Base-by-base conservation (phyloP, 1,140 invertebrate genomes). In the Caerostris darwini region DNA sequence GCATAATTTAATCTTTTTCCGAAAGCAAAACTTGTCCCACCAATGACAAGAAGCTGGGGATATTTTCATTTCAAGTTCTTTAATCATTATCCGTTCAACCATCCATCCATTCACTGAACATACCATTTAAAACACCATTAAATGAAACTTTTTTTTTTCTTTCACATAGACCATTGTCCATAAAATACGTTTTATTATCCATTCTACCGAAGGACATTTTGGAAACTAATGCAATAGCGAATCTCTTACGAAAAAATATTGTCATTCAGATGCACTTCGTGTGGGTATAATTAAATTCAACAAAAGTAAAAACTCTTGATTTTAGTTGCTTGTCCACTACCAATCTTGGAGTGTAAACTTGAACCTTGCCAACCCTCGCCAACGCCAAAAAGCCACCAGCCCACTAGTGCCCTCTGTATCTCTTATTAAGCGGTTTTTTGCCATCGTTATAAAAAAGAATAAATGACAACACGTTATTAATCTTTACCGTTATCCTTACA, bases 351-450 rank as follows among this genome's bases (percentile, higher is more conserved):
- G 7, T 8, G 82, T 57, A 58, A 53, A 61, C 85, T 87, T 87
- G 85, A 87, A 87, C 85, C 34, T 64, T 61, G 19, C 53, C 85
- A 87, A 87, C 85, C 85, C 64, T n/a, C 85, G 59, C 85, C 85
- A 87, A 87, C 85, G 85, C 85, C 6, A 34, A 77, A 61, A 34
- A 10, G 7, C 5, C 10, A 10, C 12, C 85, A 64, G 59, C 57
- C 57, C 85, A 59, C 85, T 7, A 34, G 59, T 61, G 34, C 58
- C 85, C 59, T 87, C 19, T 34, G 34, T 0, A 50, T 34, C 3
- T 34, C 69, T 34, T 10, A 50, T 53, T 5, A 5, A 50, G 71
- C 19, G 50, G 34, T 77, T 77, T 77, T 12, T 53, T 53, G 53
- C 34, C 53, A 12, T 77, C 50, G n/a, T 67, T 77, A 77, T 34